Conservation (phyloP, 1,140 invertebrate species). For the Periplaneta americana region DNA sequence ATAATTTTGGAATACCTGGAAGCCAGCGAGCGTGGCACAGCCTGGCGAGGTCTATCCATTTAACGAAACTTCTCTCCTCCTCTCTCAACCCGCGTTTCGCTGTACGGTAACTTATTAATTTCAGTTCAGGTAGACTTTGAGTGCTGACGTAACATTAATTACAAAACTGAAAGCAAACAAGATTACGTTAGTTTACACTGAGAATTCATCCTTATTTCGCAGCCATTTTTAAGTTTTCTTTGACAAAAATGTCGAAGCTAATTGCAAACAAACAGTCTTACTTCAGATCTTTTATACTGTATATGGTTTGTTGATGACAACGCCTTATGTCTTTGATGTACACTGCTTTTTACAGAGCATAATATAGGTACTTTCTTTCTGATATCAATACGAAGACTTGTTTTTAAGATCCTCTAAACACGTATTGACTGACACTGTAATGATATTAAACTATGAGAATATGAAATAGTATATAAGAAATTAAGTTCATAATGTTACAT, state of each 20-base stretch:
- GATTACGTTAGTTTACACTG: neutral
- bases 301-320: neutral
- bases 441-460: too few species aligned
- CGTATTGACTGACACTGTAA: too few species aligned
- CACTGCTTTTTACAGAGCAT: too few species aligned
- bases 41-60: neutral
- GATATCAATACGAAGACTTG: too few species aligned
- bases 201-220: neutral
- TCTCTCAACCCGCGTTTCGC: too few species aligned
- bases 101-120: neutral
- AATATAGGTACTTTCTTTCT: too few species aligned
- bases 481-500: too few species aligned
- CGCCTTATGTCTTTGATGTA: too few species aligned
- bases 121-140: neutral
- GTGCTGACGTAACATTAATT: neutral
- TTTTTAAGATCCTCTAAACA: too few species aligned
- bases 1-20: too few species aligned
- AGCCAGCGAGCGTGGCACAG: too few species aligned
- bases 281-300: neutral
- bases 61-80: neutral
- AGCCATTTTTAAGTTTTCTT: neutral
- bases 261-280: neutral
- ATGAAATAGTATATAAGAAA: too few species aligned
- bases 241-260: neutral
- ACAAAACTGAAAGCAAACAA: neutral